Conservation (phyloP, 2,797 vertebrate genomes). For the Anableps anableps region DNA sequence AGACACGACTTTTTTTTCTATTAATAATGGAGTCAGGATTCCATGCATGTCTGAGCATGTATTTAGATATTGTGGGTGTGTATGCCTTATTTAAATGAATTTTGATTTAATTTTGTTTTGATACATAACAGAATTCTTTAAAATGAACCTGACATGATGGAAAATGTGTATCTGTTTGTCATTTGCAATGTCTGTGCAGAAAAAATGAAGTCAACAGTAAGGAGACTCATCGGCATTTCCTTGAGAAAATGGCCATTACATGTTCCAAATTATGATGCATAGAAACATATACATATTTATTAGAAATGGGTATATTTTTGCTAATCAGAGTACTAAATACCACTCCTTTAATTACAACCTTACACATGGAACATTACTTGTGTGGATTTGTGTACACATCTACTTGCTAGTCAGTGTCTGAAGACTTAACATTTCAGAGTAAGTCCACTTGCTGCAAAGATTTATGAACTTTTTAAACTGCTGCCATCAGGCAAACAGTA, state of each 20-base stretch:
- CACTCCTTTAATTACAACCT: neutral
- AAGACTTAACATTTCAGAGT: no score
- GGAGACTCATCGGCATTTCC: neutral
- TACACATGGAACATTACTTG: no score
- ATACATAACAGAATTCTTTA: neutral
- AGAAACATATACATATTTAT: neutral
- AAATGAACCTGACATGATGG: neutral
- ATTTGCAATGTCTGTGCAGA: neutral
- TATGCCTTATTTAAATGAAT: neutral
- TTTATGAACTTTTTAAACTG: no score
- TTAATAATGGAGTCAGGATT: neutral
- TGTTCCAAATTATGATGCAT: neutral
- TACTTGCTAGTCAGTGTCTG: no score
- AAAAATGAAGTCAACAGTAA: neutral
- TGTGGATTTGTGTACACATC: no score
- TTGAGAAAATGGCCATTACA: neutral
- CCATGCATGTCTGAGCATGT: neutral
- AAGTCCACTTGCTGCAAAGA: no score
- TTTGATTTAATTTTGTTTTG: neutral
- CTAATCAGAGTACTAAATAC: neutral
- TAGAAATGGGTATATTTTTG: neutral
- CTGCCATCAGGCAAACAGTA: no score
- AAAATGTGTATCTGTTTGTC: neutral
- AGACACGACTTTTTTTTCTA: neutral
- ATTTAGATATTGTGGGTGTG: neutral